These are phyloP conservation scores for Tokudaia muenninki DNA, from an alignment of 2,797 vertebrate genomes.

Conservation along the genomic window DNA sequence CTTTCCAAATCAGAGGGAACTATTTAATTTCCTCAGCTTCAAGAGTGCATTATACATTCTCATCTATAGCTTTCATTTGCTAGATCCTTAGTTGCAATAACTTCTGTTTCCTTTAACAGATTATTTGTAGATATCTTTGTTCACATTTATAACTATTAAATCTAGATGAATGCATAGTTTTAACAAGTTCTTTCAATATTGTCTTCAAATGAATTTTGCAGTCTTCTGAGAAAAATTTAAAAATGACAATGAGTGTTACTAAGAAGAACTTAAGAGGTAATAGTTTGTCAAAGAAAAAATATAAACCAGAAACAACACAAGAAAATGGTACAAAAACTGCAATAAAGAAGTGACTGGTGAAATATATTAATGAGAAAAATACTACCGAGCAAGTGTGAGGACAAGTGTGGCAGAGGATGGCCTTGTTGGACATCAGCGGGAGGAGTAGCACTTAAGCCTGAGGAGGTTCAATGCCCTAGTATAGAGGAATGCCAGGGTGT, in stretches of 20 bases:
- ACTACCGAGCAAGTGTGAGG: neutral
- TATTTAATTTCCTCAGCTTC: neutral
- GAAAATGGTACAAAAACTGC: neutral
- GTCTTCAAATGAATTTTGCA: neutral
- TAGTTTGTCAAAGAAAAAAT: neutral
- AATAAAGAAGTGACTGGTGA: neutral
- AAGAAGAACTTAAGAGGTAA: neutral
- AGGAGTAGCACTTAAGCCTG: too few species aligned
- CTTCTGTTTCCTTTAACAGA: neutral
- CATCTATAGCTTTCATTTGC: neutral
- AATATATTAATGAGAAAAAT: neutral
- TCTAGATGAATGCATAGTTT: neutral
- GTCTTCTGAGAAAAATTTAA: neutral
- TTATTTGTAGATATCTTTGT: neutral
- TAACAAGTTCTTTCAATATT: neutral
- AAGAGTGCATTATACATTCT: neutral
- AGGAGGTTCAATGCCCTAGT: too few species aligned
- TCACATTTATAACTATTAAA: neutral
- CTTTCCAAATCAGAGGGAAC: neutral
- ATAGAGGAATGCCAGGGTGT: too few species aligned
- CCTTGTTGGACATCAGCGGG: too few species aligned
- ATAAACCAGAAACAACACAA: neutral
- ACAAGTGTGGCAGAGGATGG: too few species aligned
- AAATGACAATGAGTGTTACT: neutral
- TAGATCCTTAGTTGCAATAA: neutral